Base-by-base conservation (phyloP, 2,113 vertebrate genomes). In the Pachypanchax playfairii region DNA sequence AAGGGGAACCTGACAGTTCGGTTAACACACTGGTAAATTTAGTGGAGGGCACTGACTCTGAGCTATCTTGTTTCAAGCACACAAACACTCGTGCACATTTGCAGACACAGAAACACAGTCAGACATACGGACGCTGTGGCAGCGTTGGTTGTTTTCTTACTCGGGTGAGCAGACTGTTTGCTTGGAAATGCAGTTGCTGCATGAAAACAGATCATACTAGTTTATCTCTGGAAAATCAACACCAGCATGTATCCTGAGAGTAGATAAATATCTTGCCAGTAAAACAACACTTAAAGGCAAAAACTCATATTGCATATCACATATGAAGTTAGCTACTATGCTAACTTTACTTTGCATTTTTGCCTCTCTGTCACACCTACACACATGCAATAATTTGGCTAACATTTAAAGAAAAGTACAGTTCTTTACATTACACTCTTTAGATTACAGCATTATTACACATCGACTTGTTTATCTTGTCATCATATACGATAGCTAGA, bases 21-120 rank as follows among this genome's bases (percentile, higher is more conserved):
- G 82, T 84, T 90, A 82, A 85, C 87, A 81, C 70, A 72, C 51
- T 79, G 85, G 85, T 91, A 90, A 91, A 91, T 93, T 92, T 92
- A 91, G 87, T 81, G 69, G 67, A 57, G 70, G 75, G 79, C 76
- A 84, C 78, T 47, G 75, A 64, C 68, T 75, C 44, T 61, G 71
- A 25, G 64, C 79, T 82, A 87, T 92, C 86, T 70, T 54, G 67
- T 92, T 91, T 86, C 89, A 85, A 44, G 22, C 58, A 75, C 44
- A 53, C 52, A 43, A 53, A 14, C 20, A 20, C 58, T 22, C 55
- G 11, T 20, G 43, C 57, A 69, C 69, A 66, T 25, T 20, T 61
- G 52, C 31, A 62, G 59, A 70, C 72, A 56, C 67, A 73, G 60
- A 50, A 63, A 65, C 55, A 65, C 36, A 41, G 39, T 60, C 73